These are phyloP conservation scores for Phortica variegata DNA, from an alignment of 1,140 invertebrate species.

Conservation along the genomic window DNA sequence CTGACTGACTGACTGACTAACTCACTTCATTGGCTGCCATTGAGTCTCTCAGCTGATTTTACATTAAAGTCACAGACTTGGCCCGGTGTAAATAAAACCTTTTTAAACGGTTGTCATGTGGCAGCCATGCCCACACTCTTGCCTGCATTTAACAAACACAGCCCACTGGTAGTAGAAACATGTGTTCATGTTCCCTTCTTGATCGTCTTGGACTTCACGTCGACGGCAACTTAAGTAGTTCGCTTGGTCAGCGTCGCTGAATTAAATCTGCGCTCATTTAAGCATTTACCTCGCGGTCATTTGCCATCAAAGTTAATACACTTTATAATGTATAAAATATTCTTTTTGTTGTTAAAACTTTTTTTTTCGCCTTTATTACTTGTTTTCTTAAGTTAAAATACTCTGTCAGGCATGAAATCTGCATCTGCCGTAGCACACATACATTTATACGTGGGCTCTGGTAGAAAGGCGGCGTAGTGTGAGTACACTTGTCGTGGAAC, in stretches of 20 bases:
- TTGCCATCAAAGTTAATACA: constrained; percentile 50
- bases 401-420: constrained; percentile 35
- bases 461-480: too few species aligned
- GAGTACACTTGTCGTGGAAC: neutral
- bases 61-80: too few species aligned
- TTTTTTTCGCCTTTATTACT: constrained; percentile 2
- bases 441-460: too few species aligned
- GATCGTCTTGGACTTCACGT: too few species aligned
- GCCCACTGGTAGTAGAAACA: neutral
- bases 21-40: too few species aligned
- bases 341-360: constrained; percentile 19
- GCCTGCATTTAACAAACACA: neutral
- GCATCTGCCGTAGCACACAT: constrained; percentile 37
- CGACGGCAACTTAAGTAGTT: too few species aligned
- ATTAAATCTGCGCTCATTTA: constrained; percentile 3
- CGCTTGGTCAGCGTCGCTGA: too few species aligned
- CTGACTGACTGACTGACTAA: too few species aligned
- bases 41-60: too few species aligned
- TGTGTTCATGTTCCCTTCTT: too few species aligned
- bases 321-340: constrained; percentile 38
- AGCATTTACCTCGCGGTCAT: constrained; percentile 25
- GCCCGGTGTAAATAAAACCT: constrained; percentile 54
- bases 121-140: constrained; percentile 16
- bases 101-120: constrained; percentile 52
- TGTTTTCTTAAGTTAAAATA: neutral